Evolutionary conservation across 1,140 invertebrate species (phyloP).

Genomic region (Brachionus calyciflorus): DNA sequence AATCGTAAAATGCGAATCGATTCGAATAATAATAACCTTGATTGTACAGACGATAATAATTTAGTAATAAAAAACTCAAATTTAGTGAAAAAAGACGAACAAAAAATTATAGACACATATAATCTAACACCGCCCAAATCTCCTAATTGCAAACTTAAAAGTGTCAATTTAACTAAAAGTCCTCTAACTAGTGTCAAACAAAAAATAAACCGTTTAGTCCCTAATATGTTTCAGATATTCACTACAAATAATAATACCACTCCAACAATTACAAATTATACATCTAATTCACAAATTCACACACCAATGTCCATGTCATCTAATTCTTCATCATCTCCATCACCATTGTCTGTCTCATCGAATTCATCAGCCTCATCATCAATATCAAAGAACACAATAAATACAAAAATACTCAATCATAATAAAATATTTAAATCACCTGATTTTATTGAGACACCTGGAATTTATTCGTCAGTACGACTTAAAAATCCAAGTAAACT

Average conservation of each 20-base stretch:
- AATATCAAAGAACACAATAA: not conserved
- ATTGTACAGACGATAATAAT: not conserved
- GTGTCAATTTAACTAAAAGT: not conserved
- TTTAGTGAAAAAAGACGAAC: not conserved
- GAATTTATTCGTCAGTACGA: not conserved
- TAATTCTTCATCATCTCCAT: constrained; percentile 13
- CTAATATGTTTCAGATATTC: constrained; percentile 33
- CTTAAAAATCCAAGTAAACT: not conserved
- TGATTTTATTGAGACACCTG: not conserved
- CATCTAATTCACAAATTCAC: constrained; percentile 11
- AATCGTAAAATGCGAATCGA: not conserved
- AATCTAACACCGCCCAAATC: constrained; percentile 30
- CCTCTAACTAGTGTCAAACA: constrained; percentile 31
- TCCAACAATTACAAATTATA: constrained; percentile 5
- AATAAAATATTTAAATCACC: not conserved
- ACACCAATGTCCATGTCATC: constrained; percentile 18
- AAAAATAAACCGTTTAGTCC: constrained; percentile 41
- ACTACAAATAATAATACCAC: constrained; percentile 10
- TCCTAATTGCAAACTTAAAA: constrained; percentile 17
- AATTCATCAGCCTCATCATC: constrained; percentile 28
- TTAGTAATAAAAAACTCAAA: not conserved
- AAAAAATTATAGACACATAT: not conserved
- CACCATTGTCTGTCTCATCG: constrained; percentile 30
- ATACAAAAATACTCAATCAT: not conserved
- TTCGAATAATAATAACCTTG: constrained; percentile 19